Base-by-base conservation (phyloP, 2,113 vertebrate genomes). In the Meleagris gallopavo region DNA sequence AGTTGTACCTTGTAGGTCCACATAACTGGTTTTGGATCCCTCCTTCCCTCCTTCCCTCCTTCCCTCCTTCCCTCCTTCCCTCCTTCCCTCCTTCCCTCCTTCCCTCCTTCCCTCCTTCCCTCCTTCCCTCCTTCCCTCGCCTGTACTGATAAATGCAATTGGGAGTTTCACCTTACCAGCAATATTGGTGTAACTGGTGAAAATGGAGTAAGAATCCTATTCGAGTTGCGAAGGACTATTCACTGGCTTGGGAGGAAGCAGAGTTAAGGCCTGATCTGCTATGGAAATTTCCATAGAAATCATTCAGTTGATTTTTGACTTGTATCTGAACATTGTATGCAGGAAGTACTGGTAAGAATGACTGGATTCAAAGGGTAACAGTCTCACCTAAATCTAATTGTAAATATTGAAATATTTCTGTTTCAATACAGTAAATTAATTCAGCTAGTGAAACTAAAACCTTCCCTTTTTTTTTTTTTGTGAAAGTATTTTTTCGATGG, bases 111-210 rank as follows among this genome's bases (percentile, higher is more conserved):
- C n/a, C 15, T 54, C 8, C 13, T 54, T 54, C 25, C 48, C 6
- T n/a, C 21, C 21, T 34, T 36, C 13, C n/a, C 15, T 24, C 17
- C 22, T 40, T 11, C 48, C 11, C 43, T 71, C n/a, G 50, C 50
- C 40, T 17, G 0, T 0, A 0, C 10, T 36, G 69, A 30, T 22
- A 1, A 2, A 25, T 32, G 32, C 25, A 27, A 11, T 3, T 6
- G 36, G 46, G 76, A 62, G 17, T 30, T 13, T 81, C 38, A 27
- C 50, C 3, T 4, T 9, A 41, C 61, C 36, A 58, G 20, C 46
- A 64, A 13, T 13, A 4, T 0, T 34, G 48, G 25, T 11, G 2
- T 4, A 45, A 24, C 36, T 38, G 21, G 5, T 50, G 36, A 38
- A 79, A 75, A 15, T 17, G 17, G 69, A n/a, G 10, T 5, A 65